These are phyloP conservation scores for Thalassaphorura encarpata DNA, from an alignment of 1,140 invertebrate genomes.

Conservation along the genomic window DNA sequence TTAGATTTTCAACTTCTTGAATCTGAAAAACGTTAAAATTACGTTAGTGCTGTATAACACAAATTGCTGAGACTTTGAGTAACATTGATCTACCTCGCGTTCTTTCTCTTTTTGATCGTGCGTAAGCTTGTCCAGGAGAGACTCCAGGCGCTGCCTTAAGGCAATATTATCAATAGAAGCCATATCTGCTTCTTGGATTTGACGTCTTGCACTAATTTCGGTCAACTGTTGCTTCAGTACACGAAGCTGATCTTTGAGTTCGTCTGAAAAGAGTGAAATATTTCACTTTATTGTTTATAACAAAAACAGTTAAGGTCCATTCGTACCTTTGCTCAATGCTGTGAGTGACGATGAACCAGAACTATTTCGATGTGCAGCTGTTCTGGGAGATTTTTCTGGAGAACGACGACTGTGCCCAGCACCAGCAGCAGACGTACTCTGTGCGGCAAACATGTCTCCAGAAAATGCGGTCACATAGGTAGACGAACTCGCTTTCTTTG, in stretches of 20 bases:
- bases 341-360: background rate
- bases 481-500: background rate
- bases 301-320: background rate
- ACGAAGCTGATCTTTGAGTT: constrained; percentile 17
- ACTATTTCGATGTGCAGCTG: too few relatives aligned
- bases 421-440: too few relatives aligned
- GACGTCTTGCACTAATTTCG: constrained; percentile 56
- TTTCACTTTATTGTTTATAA: background rate
- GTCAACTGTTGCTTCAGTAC: constrained; percentile 50
- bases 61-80: too few relatives aligned
- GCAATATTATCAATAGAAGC: constrained; percentile 75
- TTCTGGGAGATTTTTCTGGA: constrained; percentile 12
- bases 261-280: constrained; percentile 11
- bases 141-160: constrained; percentile 67
- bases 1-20: too few relatives aligned
- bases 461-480: constrained; percentile 20
- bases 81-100: constrained; percentile 58
- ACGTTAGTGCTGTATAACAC: too few relatives aligned
- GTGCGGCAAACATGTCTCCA: constrained; percentile 24
- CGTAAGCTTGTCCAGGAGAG: constrained; percentile 62
- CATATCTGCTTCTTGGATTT: constrained; percentile 70
- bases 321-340: background rate
- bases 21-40: too few relatives aligned
- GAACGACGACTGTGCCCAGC: background rate
- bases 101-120: constrained; percentile 69